Base-by-base conservation (phyloP, 2,113 vertebrate genomes). In the Pachypanchax playfairii region DNA sequence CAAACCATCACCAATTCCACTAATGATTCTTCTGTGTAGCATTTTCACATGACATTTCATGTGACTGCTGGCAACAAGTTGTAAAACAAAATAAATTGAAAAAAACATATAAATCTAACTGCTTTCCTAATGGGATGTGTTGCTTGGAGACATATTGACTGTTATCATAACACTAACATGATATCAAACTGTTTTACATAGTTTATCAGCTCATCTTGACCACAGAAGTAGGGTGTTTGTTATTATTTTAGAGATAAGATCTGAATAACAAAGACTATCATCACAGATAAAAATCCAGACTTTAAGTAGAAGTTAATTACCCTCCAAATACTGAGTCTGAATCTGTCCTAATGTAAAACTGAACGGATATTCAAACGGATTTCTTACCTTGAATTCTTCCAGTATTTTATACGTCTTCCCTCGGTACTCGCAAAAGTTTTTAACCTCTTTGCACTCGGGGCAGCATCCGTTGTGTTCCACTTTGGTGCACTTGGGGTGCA, bases 391-490 rank as follows among this genome's bases (percentile, higher is more conserved):
- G 87, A 99, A 99, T 88, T 99, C 97, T 79, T 99, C 95, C 91
- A 99, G 91, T 83, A 98, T 95, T 91, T 98, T 98, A 85, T 99
- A 98, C 56, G 91, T 98, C 92, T 98, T 97, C 78, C 94, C 95
- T 75, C 94, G 93, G 85, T 98, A 98, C 92, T 99, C 97, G 92
- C 97, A 99, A 92, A 97, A 98, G 93, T 98, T 98, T 90, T 94
- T 98, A 80, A 99, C 94, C 92, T 99, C 96, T 87, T 98, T 98
- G 92, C 97, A 99, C 80, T 98, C 96, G 3, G 96, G 96, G 82
- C 97, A 99, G 88, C 97, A 99, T 81, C 97, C 97, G 75, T 99
- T 98, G 87, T 98, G 95, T 85, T 98, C 96, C 90, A 99, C 96
- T 91, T 98, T 98, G 79, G 96, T 97, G 91, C 97, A 99, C 90